Percentiles rank a stretch among this genome's conserved stretches.
Evolutionary conservation across 2,113 vertebrate genomes (phyloP).

Genomic region (Propithecus coquereli): DNA sequence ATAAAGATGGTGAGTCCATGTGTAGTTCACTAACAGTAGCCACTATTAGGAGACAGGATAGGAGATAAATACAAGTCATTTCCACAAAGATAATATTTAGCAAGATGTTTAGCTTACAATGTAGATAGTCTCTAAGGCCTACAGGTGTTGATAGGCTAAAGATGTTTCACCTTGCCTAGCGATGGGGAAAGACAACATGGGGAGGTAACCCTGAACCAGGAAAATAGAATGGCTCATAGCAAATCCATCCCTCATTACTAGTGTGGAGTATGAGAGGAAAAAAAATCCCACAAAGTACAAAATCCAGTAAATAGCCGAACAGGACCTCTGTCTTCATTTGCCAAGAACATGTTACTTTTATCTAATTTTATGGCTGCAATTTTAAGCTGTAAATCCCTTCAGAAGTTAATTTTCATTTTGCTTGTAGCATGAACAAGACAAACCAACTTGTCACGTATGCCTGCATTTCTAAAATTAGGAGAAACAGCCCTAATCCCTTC

Average conservation of each 20-base stretch:
- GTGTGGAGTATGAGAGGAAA: neutral
- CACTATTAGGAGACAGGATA: neutral
- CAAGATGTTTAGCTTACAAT: neutral
- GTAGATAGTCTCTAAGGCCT: neutral
- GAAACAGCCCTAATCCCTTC: conserved; percentile 12
- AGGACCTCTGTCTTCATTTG: conserved; percentile 51
- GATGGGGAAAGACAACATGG: neutral
- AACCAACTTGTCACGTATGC: conserved; percentile 45
- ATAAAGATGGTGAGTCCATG: neutral
- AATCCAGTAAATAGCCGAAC: neutral
- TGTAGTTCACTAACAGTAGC: neutral
- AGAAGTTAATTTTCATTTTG: conserved; percentile 62
- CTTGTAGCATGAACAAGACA: conserved; percentile 44
- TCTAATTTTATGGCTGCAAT: conserved; percentile 39
- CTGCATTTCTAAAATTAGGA: conserved; percentile 62
- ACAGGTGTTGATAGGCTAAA: neutral
- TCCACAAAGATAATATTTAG: conserved; percentile 11
- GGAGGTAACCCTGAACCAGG: neutral
- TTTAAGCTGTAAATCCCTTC: conserved; percentile 55
- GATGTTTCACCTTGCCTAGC: neutral
- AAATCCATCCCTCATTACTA: neutral
- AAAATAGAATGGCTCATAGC: neutral
- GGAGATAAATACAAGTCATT: conserved; percentile 8
- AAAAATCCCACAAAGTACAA: neutral
- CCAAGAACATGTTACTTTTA: conserved; percentile 58